phyloP scores from a whole-genome alignment of 2,113 vertebrate genomes.

The Bubo bubo region DNA sequence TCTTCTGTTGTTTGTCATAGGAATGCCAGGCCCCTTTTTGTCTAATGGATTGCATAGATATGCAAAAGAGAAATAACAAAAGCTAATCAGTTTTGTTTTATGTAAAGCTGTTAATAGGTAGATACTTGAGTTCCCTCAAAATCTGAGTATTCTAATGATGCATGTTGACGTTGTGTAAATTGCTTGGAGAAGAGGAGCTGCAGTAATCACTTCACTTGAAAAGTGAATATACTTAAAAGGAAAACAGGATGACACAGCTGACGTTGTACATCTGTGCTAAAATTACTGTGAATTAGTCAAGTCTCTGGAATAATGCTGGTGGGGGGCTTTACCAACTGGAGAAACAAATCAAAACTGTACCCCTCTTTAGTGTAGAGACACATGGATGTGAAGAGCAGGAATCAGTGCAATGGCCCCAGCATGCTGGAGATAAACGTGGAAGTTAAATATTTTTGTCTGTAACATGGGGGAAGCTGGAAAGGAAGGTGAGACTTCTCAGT shows the following conservation, averaged over 20 bases:
- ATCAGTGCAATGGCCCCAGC: background rate
- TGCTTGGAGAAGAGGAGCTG: background rate
- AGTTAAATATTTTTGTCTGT: background rate
- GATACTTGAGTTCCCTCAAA: background rate
- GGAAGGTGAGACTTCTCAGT: background rate
- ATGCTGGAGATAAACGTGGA: background rate
- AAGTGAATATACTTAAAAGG: constrained; percentile 1
- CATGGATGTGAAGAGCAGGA: accelerated
- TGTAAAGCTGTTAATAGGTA: constrained; percentile 37
- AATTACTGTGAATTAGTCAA: background rate
- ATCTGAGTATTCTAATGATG: background rate
- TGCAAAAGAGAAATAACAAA: constrained; percentile 32
- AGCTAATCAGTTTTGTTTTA: constrained; percentile 47
- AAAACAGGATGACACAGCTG: background rate
- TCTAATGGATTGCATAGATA: background rate
- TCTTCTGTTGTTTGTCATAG: constrained; percentile 7
- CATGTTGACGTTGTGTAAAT: background rate
- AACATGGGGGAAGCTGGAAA: background rate
- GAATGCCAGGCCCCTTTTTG: background rate
- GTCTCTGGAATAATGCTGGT: background rate
- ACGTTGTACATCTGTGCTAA: background rate
- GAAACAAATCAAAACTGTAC: background rate
- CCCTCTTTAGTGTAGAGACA: background rate
- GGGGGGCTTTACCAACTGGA: background rate
- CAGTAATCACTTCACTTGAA: constrained; percentile 20